Percentiles rank a stretch among this genome's conserved stretches.
Evolutionary conservation across 2,113 vertebrate species (phyloP).

Genomic region (Strigops habroptila): DNA sequence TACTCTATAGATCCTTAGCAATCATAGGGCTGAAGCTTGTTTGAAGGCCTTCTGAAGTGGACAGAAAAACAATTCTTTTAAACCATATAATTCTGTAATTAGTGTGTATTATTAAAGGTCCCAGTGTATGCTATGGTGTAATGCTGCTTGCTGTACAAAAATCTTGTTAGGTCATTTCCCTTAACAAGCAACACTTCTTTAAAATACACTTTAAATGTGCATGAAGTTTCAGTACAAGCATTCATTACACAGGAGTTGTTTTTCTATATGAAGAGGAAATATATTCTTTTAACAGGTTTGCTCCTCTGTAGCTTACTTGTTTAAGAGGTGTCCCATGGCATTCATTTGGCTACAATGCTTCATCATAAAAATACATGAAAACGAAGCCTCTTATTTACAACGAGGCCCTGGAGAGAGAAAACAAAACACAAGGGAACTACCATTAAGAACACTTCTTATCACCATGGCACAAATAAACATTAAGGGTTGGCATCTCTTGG

Average conservation of each 20-base stretch:
- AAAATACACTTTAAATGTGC: slow-evolving; percentile 9
- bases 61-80: slow-evolving; percentile 36
- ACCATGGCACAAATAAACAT: slow-evolving; percentile 55
- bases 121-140: not conserved
- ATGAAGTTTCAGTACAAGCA: slow-evolving; percentile 40
- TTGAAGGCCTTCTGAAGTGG: not conserved
- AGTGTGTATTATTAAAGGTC: slow-evolving; percentile 5
- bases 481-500: slow-evolving; percentile 35
- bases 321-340: slow-evolving; percentile 64
- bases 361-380: slow-evolving; percentile 68
- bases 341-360: slow-evolving; percentile 67
- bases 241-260: slow-evolving; percentile 50
- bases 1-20: not conserved
- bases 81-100: slow-evolving; percentile 25
- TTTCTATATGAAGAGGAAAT: slow-evolving; percentile 51
- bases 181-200: slow-evolving; percentile 50
- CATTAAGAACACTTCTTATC: slow-evolving; percentile 59
- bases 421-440: slow-evolving; percentile 56
- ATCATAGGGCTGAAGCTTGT: not conserved
- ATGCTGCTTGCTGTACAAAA: slow-evolving; percentile 17
- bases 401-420: slow-evolving; percentile 61
- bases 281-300: slow-evolving; percentile 62
- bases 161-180: slow-evolving; percentile 53
- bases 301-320: slow-evolving; percentile 59
- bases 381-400: slow-evolving; percentile 63